Conservation (phyloP, 2,797 vertebrate genomes). For the Discoglossus pictus region DNA sequence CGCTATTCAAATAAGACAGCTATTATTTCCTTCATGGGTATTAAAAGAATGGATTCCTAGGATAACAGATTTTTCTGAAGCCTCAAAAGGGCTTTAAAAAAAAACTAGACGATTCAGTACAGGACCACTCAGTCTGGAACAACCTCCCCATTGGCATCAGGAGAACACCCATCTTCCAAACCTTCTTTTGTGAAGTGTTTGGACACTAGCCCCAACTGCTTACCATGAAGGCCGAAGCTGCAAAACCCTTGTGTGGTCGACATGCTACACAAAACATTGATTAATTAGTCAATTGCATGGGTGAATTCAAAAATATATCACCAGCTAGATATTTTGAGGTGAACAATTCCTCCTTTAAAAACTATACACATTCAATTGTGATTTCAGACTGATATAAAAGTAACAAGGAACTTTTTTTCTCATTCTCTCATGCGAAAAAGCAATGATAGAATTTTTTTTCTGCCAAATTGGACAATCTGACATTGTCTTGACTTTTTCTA, state of each 20-base stretch:
- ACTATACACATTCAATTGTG: constrained; percentile 31
- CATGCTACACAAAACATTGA: constrained; percentile 33
- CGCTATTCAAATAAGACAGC: too few relatives aligned
- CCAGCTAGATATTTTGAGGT: constrained; percentile 30
- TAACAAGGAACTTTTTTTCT: constrained; percentile 7
- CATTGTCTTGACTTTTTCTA: constrained; percentile 44
- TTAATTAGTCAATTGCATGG: constrained; percentile 18
- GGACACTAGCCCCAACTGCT: constrained; percentile 10
- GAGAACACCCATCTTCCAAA: constrained; percentile 18
- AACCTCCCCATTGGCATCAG: constrained; percentile 26
- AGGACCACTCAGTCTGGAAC: too few relatives aligned
- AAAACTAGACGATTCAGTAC: not conserved
- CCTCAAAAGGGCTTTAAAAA: too few relatives aligned
- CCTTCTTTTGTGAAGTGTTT: constrained; percentile 18
- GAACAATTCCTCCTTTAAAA: constrained; percentile 22
- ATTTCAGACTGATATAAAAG: constrained; percentile 21
- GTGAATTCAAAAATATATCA: not conserved
- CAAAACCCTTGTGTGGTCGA: constrained; percentile 24
- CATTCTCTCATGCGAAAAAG: constrained; percentile 3
- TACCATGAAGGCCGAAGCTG: too few relatives aligned
- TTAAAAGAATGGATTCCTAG: too few relatives aligned
- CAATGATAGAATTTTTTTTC: constrained; percentile 15
- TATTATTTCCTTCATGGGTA: too few relatives aligned
- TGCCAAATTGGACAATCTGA: constrained; percentile 29
- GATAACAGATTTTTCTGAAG: too few relatives aligned